Base-by-base conservation (phyloP, 2,888 invertebrate species). In the Adela reaumurella region DNA sequence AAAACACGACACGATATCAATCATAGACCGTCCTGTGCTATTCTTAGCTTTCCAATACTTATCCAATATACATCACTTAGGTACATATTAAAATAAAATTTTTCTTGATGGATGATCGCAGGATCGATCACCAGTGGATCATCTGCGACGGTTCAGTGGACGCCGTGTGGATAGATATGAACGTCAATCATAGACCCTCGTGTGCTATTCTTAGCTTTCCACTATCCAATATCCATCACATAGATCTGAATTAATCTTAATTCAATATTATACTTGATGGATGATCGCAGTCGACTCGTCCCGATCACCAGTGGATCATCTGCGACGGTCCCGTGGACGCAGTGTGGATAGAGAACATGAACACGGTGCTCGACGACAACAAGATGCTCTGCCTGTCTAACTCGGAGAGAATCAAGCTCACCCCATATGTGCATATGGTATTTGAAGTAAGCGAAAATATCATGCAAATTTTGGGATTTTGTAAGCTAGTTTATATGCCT, bases 161-260 rank as follows among this genome's bases (percentile, higher is more conserved):
- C 65, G 94, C 94, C 0, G 88, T 94, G 17, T 95, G 95, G 94
- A 94, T 95, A 54, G 95, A 95, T n/a, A n/a, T n/a, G n/a, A n/a
- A n/a, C n/a, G n/a, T n/a, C n/a, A n/a, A n/a, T n/a, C n/a, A n/a
- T n/a, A n/a, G n/a, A n/a, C n/a, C n/a, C n/a, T n/a, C n/a, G n/a
- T n/a, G n/a, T n/a, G n/a, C n/a, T n/a, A n/a, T n/a, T n/a, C n/a
- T n/a, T n/a, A n/a, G n/a, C n/a, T n/a, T n/a, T n/a, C n/a, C n/a
- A n/a, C n/a, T n/a, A n/a, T n/a, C n/a, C n/a, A n/a, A n/a, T n/a
- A n/a, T n/a, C n/a, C n/a, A n/a, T n/a, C n/a, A n/a, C n/a, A n/a
- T n/a, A n/a, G n/a, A n/a, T n/a, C n/a, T n/a, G n/a, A n/a, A n/a
- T n/a, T n/a, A n/a, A n/a, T n/a, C n/a, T n/a, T n/a, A n/a, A n/a